phyloP scores from a whole-genome alignment of 1,140 invertebrate species.

The Nixonia krombeini region DNA sequence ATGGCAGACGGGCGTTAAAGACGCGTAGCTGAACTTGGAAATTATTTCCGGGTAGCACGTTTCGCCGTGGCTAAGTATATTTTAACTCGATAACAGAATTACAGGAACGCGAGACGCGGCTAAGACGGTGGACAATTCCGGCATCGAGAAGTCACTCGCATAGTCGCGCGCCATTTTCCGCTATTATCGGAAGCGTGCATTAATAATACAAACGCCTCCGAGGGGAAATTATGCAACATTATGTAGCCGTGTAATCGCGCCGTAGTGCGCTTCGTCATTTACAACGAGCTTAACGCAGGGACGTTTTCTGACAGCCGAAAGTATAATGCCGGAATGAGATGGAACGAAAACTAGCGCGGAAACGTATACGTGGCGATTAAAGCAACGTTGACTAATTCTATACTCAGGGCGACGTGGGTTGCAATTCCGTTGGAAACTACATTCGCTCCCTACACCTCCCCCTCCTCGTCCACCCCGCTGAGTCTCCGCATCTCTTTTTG shows the following conservation, averaged over 20 bases:
- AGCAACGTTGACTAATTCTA: slow-evolving; percentile 1
- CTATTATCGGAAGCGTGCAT: background rate
- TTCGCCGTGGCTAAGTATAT: no score
- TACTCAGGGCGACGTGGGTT: background rate
- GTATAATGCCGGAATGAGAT: background rate
- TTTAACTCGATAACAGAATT: no score
- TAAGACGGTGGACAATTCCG: no score
- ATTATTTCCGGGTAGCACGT: no score
- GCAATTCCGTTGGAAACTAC: background rate
- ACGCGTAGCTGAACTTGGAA: no score
- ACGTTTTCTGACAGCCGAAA: background rate
- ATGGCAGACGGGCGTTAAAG: no score
- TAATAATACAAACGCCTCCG: background rate
- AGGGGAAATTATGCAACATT: background rate
- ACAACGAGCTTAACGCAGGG: slow-evolving; percentile 1
- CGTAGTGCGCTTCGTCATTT: slow-evolving; percentile 1
- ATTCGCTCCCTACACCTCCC: no score
- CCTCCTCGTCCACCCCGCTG: no score
- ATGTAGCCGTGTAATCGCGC: background rate
- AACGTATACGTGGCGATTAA: slow-evolving; percentile 1
- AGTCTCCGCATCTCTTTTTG: background rate
- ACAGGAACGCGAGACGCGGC: no score
- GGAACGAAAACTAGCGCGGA: background rate
- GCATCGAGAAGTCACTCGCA: no score
- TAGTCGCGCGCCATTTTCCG: no score